Evolutionary conservation across 2,888 invertebrate genomes (phyloP).

Genomic region (Acronicta alni): DNA sequence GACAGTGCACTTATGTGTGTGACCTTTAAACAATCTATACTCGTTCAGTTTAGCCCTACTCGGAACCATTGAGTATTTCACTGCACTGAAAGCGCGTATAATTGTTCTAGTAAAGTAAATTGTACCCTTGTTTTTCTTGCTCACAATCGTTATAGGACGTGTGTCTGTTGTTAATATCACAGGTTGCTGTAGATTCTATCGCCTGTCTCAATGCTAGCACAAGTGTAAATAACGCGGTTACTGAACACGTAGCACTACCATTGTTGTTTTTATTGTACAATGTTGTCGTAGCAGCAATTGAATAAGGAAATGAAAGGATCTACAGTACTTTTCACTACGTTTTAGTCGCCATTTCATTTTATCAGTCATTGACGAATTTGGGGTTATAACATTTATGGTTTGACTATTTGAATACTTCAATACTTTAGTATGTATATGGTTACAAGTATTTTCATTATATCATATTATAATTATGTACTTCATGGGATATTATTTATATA

Average conservation of each 20-base stretch:
- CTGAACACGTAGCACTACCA: conserved; percentile 56
- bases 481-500: conserved; percentile 10
- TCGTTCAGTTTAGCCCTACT: conserved; percentile 37
- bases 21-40: conserved; percentile 16
- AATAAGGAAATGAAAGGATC: conserved; percentile 68
- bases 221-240: conserved; percentile 61
- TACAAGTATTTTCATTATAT: conserved; percentile 20
- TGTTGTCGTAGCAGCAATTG: conserved; percentile 29
- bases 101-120: conserved; percentile 24
- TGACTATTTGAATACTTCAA: conserved; percentile 16
- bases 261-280: conserved; percentile 36
- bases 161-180: conserved; percentile 48
- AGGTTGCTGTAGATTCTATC: conserved; percentile 77
- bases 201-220: conserved; percentile 68
- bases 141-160: conserved; percentile 33
- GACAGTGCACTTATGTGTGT: no score
- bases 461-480: no score
- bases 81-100: conserved; percentile 33
- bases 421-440: conserved; percentile 9
- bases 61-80: conserved; percentile 31
- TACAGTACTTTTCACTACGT: conserved; percentile 55
- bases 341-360: conserved; percentile 25
- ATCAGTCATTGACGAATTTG: conserved; percentile 41
- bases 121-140: conserved; percentile 26
- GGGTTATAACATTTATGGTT: conserved; percentile 30